phyloP scores from a whole-genome alignment of 2,113 vertebrate species.

The Lycocorax pyrrhopterus region DNA sequence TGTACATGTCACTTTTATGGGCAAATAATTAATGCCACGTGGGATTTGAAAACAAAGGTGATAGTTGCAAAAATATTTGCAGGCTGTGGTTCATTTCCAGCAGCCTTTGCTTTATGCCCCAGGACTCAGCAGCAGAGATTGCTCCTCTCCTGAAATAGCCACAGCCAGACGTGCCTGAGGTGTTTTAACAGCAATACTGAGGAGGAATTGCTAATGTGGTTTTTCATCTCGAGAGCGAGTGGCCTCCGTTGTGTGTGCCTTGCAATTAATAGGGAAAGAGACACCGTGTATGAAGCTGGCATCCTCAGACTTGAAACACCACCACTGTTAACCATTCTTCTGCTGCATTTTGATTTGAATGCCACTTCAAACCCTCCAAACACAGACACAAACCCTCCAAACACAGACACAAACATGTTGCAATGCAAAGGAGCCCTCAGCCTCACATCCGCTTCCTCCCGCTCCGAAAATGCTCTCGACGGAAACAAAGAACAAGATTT shows the following conservation, averaged over 20 bases:
- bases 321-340: neutral
- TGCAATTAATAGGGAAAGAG: neutral
- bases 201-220: neutral
- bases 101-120: neutral
- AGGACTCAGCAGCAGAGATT: neutral
- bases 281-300: neutral
- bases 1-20: neutral
- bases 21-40: neutral
- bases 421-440: neutral
- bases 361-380: neutral
- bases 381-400: neutral
- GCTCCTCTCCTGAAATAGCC: neutral
- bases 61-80: neutral
- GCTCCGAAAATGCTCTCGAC: fast-evolving
- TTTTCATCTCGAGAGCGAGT: neutral
- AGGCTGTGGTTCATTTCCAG: neutral
- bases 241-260: neutral
- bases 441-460: neutral
- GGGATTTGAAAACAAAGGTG: neutral
- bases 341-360: neutral
- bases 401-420: neutral
- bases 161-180: neutral
- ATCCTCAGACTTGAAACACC: neutral
- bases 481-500: neutral
- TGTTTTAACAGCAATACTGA: neutral